Percentiles rank a stretch among this genome's conserved stretches.
phyloP scores from a whole-genome alignment of 1,140 invertebrate species.

The Oryzaephilus surinamensis region DNA sequence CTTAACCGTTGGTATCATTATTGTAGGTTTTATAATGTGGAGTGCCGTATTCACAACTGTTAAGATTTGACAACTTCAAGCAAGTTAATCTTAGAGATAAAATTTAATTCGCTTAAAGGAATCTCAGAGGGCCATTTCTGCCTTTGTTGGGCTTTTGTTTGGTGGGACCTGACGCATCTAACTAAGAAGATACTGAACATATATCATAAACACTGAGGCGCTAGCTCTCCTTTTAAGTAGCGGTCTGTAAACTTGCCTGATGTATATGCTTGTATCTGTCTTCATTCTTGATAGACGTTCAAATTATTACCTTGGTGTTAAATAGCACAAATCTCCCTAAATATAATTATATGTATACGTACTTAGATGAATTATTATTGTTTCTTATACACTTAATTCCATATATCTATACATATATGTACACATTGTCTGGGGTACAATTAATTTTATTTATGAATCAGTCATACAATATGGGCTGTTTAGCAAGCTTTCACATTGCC shows the following conservation, averaged over 20 bases:
- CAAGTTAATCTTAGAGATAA: conserved; percentile 25
- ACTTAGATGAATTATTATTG: too few relatives aligned
- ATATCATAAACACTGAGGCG: conserved; percentile 17
- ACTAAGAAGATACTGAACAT: conserved; percentile 14
- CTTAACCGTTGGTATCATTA: conserved; percentile 15
- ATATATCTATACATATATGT: too few relatives aligned
- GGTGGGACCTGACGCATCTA: conserved; percentile 10
- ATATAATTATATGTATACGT: too few relatives aligned
- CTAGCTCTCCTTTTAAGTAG: conserved; percentile 9
- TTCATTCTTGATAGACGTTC: conserved; percentile 16
- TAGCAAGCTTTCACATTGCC: too few relatives aligned
- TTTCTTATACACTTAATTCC: too few relatives aligned
- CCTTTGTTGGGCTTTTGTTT: conserved; percentile 17
- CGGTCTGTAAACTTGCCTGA: conserved; percentile 17
- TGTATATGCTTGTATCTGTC: conserved; percentile 18
- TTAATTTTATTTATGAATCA: too few relatives aligned
- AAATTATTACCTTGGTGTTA: conserved; percentile 14
- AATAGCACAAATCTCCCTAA: conserved; percentile 8
- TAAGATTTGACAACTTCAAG: conserved; percentile 24
- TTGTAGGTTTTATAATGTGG: conserved; percentile 20
- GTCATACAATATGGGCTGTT: too few relatives aligned
- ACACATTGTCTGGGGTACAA: too few relatives aligned
- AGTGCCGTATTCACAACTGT: conserved; percentile 18
- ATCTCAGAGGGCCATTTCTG: conserved; percentile 20
- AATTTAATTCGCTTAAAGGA: conserved; percentile 21